Base-by-base conservation (phyloP, 2,888 invertebrate genomes). In the Drosophila emarginata region DNA sequence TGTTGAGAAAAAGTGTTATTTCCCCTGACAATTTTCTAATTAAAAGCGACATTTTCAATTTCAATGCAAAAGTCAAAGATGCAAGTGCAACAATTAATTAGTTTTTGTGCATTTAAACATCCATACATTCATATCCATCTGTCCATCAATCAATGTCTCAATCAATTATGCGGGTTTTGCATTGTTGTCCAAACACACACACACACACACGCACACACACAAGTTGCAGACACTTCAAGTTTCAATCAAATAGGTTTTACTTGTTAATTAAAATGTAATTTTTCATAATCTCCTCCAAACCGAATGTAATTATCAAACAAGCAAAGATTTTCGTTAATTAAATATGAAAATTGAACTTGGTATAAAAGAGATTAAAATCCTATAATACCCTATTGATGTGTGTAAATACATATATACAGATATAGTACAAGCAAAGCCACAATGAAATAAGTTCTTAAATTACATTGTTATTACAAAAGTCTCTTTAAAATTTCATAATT, bases 251-350 rank as follows among this genome's bases (percentile, higher is more conserved):
- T 61, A 58, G 32, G 56, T 50, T 72, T 60, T 54, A 39, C 53
- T 50, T 11, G 37, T 40, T 60, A 74, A 74, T 72, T 83, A 60
- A 69, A 78, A 72, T 74, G 60, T 59, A 61, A 72, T 83, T 77
- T 77, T 80, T 80, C 68, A 76, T 66, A 71, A 80, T 71, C 68
- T 62, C 26, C 63, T 53, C 61, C 59, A 69, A 69, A 60, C 60
- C 70, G 52, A 57, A 58, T 70, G 61, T 74, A 57, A 72, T 62
- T 60, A 62, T 53, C 50, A 15, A 15, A 28, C 18, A 45, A 18
- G 45, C 45, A 18, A 45, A 45, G 45, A 45, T 45, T 45, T 45
- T 39, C 18, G 12, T 45, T 45, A 45, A 45, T 45, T 45, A 45
- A 45, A 45, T 21, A 45, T 50, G 36, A 51, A 14, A 50, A 23